Conservation (phyloP, 2,797 vertebrate genomes). For the Alauda arvensis region DNA sequence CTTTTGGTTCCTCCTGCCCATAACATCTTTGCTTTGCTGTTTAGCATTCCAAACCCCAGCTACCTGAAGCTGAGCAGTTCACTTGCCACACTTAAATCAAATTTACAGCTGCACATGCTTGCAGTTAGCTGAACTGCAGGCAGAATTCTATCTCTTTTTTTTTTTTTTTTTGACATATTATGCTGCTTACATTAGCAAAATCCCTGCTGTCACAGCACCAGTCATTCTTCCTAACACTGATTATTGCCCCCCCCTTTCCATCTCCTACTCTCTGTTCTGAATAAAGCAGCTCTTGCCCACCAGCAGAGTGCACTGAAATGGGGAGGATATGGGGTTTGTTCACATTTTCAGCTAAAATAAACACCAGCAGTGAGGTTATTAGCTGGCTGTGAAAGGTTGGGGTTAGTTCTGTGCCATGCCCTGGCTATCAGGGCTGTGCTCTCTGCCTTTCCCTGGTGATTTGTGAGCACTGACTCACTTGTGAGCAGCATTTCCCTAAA, state of each 20-base stretch:
- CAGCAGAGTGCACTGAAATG: not conserved
- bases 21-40: not conserved
- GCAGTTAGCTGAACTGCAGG: not conserved
- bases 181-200: conserved; percentile 23
- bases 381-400: not conserved
- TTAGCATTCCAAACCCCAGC: not conserved
- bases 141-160: not conserved
- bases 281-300: not conserved
- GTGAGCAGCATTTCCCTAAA: not conserved
- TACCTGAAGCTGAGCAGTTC: not conserved
- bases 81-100: not conserved
- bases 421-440: not conserved
- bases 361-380: not conserved
- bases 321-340: not conserved
- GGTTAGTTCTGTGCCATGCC: not conserved
- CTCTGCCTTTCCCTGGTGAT: not conserved
- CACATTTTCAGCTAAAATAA: not conserved
- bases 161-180: not conserved
- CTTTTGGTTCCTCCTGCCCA: not conserved
- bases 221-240: not conserved
- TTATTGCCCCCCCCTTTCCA: not conserved
- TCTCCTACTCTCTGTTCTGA: not conserved
- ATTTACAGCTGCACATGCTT: not conserved
- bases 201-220: not conserved
- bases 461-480: not conserved